These are phyloP conservation scores for Drosophila rufa DNA, from an alignment of 1,140 invertebrate species.

Conservation along the genomic window DNA sequence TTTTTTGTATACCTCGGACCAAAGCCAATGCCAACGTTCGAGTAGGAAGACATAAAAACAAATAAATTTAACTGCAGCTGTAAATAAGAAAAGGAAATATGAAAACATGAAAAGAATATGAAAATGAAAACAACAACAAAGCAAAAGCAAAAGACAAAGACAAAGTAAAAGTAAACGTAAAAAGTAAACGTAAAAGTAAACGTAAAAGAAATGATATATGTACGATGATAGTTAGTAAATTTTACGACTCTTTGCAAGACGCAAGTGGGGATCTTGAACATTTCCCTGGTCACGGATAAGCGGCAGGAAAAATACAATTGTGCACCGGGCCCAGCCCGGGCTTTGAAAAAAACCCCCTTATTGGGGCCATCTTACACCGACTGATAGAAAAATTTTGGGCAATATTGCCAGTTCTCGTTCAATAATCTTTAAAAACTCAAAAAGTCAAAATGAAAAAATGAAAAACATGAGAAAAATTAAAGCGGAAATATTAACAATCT, in stretches of 20 bases:
- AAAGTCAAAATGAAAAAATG: constrained; percentile 2
- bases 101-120: constrained; percentile 8
- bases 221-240: constrained; percentile 53
- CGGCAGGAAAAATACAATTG: constrained; percentile 53
- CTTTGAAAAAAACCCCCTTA: constrained; percentile 53
- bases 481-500: constrained; percentile 37
- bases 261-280: constrained; percentile 45
- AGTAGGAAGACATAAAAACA: constrained; percentile 22
- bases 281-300: constrained; percentile 49
- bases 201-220: constrained; percentile 16
- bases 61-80: constrained; percentile 25
- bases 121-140: too few species aligned
- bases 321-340: constrained; percentile 53
- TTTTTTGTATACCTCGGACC: constrained; percentile 56
- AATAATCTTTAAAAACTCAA: constrained; percentile 49
- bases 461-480: constrained; percentile 12
- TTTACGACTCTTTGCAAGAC: constrained; percentile 55
- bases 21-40: constrained; percentile 39
- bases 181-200: not conserved
- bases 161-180: not conserved
- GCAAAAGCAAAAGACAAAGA: too few species aligned
- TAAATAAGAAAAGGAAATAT: constrained; percentile 27
- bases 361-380: constrained; percentile 65
- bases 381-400: constrained; percentile 71
- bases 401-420: constrained; percentile 66